Conservation (phyloP, 2,113 vertebrate species). For the Brachypodius melanocephalos region DNA sequence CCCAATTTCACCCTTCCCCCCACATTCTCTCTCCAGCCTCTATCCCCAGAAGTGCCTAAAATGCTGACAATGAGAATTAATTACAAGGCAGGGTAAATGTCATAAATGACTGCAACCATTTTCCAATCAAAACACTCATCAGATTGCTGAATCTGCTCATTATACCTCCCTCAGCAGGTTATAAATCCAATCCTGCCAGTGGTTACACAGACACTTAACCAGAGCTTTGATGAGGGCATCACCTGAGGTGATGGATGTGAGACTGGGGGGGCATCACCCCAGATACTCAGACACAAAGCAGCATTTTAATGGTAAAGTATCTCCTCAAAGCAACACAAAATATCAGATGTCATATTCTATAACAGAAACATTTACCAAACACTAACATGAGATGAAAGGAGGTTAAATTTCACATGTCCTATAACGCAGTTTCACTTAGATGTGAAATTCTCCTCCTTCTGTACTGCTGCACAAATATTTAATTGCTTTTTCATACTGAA, state of each 20-base stretch:
- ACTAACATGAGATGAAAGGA: neutral
- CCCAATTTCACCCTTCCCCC: neutral
- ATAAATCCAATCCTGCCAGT: neutral
- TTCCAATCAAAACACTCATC: neutral
- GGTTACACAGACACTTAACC: neutral
- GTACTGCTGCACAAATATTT: neutral
- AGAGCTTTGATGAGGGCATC: neutral
- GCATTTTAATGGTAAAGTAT: neutral
- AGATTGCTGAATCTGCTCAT: neutral
- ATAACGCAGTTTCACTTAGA: neutral
- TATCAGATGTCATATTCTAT: neutral
- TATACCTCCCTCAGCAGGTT: neutral
- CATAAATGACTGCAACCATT: neutral
- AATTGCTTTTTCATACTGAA: neutral
- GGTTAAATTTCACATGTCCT: neutral
- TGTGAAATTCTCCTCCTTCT: neutral
- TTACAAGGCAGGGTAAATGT: neutral
- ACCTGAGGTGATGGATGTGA: neutral
- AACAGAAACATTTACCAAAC: neutral
- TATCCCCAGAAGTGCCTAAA: neutral
- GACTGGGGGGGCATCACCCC: too few species aligned
- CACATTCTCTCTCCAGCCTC: neutral
- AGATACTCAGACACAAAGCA: neutral
- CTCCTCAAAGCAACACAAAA: neutral
- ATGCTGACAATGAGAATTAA: neutral